Evolutionary conservation across 2,888 invertebrate species (phyloP), one percentile per base, ranked within the genome.

Genomic region (Thecophora atra): DNA sequence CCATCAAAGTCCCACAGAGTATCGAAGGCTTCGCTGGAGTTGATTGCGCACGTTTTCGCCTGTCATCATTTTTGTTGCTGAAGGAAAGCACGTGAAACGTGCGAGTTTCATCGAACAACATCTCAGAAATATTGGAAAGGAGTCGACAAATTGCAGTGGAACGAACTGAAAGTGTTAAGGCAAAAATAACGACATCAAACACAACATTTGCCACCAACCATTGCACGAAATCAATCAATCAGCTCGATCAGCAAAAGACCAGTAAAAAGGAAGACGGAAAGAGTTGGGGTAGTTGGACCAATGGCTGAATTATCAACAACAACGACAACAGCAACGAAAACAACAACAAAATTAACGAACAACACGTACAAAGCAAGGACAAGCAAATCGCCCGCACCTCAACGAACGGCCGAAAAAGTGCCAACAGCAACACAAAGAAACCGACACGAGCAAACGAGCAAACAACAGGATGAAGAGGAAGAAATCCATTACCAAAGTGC

Each of bases 271-370:
- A 76, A 73, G 37, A 37, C 7, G 11, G 7, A n/a, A n/a, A n/a
- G 75, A 77, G 77, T 79, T 78, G 77, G 76, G 81, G 66, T 71
- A 73, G 24, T 71, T 19, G 37, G 6, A 21, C 21, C n/a, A 2
- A 21, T 64, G 24, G 64, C 28, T 26, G 30, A 65, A 71, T 28
- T 56, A 72, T 19, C 21, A 70, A n/a, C 47, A 28, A 28, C n/a
- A 15, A 28, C 58, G 26, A 60, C 28, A 60, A 60, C 17, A 30
- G 17, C 24, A 58, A 54, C n/a, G 21, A 54, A 54, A n/a, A n/a
- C n/a, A n/a, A n/a, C n/a, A n/a, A n/a, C n/a, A n/a, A n/a, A n/a
- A n/a, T n/a, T n/a, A n/a, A n/a, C n/a, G n/a, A n/a, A n/a, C n/a
- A n/a, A n/a, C n/a, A n/a, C n/a, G n/a, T n/a, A n/a, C n/a, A n/a